A percentile compares a stretch with the other conserved stretches of the same genome.
Evolutionary conservation across 2,888 invertebrate genomes (phyloP).

Genomic region (Chironomus tentans): DNA sequence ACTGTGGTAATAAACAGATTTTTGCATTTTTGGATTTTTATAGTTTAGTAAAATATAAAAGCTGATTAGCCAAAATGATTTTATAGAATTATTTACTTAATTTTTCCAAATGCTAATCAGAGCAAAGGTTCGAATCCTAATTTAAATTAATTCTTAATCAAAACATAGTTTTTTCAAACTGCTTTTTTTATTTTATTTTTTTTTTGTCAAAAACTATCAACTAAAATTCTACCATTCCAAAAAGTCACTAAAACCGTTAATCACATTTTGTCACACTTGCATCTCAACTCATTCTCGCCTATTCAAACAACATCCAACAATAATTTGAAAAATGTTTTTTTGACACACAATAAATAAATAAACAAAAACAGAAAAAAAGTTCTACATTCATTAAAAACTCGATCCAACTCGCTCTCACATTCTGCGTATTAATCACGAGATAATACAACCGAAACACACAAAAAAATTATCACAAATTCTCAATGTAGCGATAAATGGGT

Average conservation of each 20-base stretch:
- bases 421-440: slow-evolving; percentile 2
- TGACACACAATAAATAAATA: neutral
- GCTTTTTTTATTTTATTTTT: too few species aligned
- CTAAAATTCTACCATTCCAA: too few species aligned
- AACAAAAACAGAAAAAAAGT: neutral
- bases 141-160: too few species aligned
- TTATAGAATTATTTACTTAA: too few species aligned
- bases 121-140: too few species aligned
- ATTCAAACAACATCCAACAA: neutral
- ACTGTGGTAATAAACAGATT: too few species aligned
- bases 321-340: neutral
- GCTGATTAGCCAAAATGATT: too few species aligned
- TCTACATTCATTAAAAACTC: neutral
- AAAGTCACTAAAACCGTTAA: neutral
- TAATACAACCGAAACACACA: neutral
- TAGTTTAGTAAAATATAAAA: too few species aligned
- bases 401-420: neutral
- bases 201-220: too few species aligned
- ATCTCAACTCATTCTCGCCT: neutral
- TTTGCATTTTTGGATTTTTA: too few species aligned
- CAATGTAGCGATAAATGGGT: slow-evolving; percentile 27
- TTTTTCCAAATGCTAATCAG: too few species aligned
- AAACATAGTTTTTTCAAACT: too few species aligned
- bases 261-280: neutral
- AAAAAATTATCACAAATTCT: slow-evolving; percentile 14